A percentile compares a stretch with the other conserved stretches of the same genome.
Evolutionary conservation across 2,888 invertebrate species (phyloP).

Genomic region (Sepiola atlantica): DNA sequence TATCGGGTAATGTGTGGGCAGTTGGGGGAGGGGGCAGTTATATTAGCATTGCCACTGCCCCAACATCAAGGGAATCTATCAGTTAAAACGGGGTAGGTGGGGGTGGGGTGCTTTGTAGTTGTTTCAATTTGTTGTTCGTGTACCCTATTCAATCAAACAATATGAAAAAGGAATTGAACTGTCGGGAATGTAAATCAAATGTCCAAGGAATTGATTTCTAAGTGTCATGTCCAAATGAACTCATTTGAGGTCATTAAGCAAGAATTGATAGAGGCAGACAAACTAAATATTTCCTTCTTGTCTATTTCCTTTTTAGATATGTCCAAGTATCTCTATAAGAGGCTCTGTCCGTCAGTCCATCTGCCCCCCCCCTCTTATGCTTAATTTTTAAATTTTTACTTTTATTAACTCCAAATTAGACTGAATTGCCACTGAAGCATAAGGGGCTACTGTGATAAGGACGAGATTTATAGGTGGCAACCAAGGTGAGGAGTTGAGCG

Average conservation of each 20-base stretch:
- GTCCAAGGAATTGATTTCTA: conserved; percentile 8
- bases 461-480: too few species aligned
- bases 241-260: conserved; percentile 6
- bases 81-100: neutral
- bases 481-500: too few species aligned
- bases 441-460: too few species aligned
- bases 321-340: too few species aligned
- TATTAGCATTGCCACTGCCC: neutral
- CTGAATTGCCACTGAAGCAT: too few species aligned
- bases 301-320: too few species aligned
- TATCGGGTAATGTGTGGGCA: neutral
- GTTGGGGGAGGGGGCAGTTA: neutral
- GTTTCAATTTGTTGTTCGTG: conserved; percentile 21
- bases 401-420: too few species aligned
- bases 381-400: too few species aligned
- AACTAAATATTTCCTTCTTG: neutral
- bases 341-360: too few species aligned
- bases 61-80: conserved; percentile 20
- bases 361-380: too few species aligned
- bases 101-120: conserved; percentile 5
- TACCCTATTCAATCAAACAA: conserved; percentile 9
- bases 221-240: neutral
- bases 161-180: neutral
- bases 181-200: neutral
- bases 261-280: neutral